Conservation (phyloP, 2,797 vertebrate genomes). For the Melanotaenia boesemani region DNA sequence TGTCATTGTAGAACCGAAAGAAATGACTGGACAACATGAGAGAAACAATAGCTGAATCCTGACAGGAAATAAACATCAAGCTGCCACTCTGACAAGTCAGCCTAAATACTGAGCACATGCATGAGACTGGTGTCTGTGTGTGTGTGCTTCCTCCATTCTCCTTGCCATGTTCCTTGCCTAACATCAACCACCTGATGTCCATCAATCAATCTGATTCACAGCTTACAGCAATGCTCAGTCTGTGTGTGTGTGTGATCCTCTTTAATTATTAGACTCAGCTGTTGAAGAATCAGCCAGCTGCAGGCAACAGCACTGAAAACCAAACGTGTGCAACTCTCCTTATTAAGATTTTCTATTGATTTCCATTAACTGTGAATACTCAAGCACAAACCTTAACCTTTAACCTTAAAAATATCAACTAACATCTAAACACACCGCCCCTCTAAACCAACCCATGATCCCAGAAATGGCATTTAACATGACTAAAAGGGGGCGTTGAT, state of each 20-base stretch:
- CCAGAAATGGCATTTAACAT: background rate
- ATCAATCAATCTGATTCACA: conserved; percentile 53
- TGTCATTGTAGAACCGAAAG: too few species aligned
- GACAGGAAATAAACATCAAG: too few species aligned
- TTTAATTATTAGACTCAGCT: conserved; percentile 69
- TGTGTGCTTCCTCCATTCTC: conserved; percentile 21
- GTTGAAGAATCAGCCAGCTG: conserved; percentile 45
- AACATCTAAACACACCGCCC: background rate
- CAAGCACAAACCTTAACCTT: background rate
- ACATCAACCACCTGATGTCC: conserved; percentile 61
- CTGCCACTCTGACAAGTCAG: too few species aligned
- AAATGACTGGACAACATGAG: too few species aligned
- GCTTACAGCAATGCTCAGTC: conserved; percentile 9
- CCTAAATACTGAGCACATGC: too few species aligned
- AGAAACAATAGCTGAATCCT: too few species aligned
- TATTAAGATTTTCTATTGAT: background rate
- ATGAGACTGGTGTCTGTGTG: too few species aligned
- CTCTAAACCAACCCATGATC: background rate
- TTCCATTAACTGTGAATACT: background rate
- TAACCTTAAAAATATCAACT: background rate
- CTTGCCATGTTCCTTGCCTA: conserved; percentile 48
- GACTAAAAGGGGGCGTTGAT: background rate
- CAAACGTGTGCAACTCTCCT: background rate
- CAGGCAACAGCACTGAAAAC: conserved; percentile 29
- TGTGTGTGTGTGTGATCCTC: conserved; percentile 29